phyloP scores from a whole-genome alignment of 2,113 vertebrate species.

The Mirza zaza region DNA sequence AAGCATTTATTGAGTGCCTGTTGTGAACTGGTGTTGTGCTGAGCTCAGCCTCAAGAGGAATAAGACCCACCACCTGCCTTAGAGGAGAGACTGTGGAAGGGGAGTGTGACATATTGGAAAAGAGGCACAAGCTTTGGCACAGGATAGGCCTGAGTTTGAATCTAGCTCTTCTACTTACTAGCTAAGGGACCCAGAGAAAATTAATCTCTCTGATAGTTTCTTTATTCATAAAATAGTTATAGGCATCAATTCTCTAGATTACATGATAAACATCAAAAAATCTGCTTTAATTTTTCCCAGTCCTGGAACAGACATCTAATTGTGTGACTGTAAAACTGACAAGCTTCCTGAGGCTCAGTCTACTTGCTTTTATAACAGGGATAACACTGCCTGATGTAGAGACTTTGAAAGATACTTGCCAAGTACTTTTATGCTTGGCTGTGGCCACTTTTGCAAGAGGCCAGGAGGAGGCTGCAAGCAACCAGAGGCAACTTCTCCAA shows the following conservation, averaged over 20 bases:
- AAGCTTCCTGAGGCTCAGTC: background rate
- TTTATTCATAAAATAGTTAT: background rate
- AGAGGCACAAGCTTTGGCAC: background rate
- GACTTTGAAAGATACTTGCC: background rate
- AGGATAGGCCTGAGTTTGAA: background rate
- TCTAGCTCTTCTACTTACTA: background rate
- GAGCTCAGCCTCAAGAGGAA: background rate
- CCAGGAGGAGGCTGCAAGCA: background rate
- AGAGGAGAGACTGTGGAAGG: background rate
- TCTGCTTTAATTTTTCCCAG: background rate
- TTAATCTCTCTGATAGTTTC: background rate
- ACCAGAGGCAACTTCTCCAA: background rate
- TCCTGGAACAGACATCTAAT: background rate
- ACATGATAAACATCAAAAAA: background rate
- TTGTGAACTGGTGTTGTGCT: background rate
- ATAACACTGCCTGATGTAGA: background rate
- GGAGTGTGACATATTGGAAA: accelerated
- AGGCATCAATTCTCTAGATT: background rate
- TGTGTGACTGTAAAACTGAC: background rate
- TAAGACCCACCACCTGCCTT: background rate
- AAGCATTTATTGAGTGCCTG: background rate
- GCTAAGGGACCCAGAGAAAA: background rate
- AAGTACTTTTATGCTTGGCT: background rate
- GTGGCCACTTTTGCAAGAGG: background rate
- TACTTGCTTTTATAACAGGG: background rate